Percentiles rank a stretch among this genome's conserved stretches.
Conservation (phyloP, 2,113 vertebrate species). For the Lepisosteus osseus region DNA sequence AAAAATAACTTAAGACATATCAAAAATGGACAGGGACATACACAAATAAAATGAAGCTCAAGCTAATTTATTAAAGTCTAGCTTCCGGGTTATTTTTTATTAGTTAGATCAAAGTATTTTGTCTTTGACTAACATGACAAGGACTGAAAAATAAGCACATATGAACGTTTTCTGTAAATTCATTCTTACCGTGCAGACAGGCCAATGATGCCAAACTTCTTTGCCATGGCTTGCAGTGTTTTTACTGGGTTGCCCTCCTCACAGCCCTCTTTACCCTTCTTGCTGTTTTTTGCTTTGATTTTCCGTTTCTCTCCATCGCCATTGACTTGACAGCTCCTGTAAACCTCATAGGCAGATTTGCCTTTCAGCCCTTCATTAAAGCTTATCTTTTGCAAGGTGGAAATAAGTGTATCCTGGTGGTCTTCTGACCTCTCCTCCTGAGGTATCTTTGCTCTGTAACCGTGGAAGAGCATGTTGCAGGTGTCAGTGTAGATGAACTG, state of each 20-base stretch:
- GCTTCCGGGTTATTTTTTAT: too few relatives aligned
- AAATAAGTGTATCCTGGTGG: constrained; percentile 72
- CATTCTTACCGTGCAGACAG: constrained; percentile 78
- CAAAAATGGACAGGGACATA: too few relatives aligned
- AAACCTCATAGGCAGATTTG: constrained; percentile 80
- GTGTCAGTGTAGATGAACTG: constrained; percentile 91
- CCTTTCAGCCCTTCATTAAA: constrained; percentile 63
- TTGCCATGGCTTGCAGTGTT: constrained; percentile 82
- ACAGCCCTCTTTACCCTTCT: constrained; percentile 73
- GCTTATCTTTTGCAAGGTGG: constrained; percentile 74
- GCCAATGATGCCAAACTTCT: constrained; percentile 79
- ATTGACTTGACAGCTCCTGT: constrained; percentile 69
- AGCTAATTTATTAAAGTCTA: too few relatives aligned
- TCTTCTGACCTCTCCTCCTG: constrained; percentile 52
- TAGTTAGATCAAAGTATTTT: not conserved
- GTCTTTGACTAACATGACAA: not conserved
- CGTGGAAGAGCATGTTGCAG: constrained; percentile 84
- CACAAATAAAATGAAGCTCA: too few relatives aligned
- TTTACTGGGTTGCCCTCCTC: constrained; percentile 77
- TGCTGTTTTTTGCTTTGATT: constrained; percentile 74
- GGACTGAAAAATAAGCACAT: not conserved
- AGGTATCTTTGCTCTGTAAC: constrained; percentile 65
- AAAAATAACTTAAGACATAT: too few relatives aligned
- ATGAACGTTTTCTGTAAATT: not conserved
- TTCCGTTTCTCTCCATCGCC: constrained; percentile 72